Base-by-base conservation (phyloP, 1,140 invertebrate species). In the Lepidurus packardi region DNA sequence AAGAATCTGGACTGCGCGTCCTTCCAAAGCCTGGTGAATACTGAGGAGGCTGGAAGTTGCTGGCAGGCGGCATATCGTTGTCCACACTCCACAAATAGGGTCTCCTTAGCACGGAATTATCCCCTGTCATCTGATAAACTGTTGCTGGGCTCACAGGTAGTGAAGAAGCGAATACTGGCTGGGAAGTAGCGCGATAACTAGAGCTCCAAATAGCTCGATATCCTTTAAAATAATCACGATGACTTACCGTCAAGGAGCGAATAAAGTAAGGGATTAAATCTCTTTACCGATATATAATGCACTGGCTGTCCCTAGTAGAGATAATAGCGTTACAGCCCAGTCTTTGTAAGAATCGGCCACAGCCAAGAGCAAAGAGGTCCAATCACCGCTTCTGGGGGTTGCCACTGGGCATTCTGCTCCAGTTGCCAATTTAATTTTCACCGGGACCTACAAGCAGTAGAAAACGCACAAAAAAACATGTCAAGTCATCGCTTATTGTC, bases 251-350 rank as follows among this genome's bases (percentile, higher is more conserved):
- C 21, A 1, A 78, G 10, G 5, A 16, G 11, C 21, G 21, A 74
- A 16, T 65, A 11, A 65, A 65, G 16, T 42, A 53, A 34, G 9
- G 44, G 34, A 77, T 43, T 13, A 77, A 13, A 42, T 45, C 24
- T 25, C 2, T n/a, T 34, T 78, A 78, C 78, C 78, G 42, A 78
- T 78, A 78, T 78, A 78, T 25, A 78, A 44, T n/a, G 78, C 78
- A 13, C 73, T 74, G 25, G 10, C 65, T n/a, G 78, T 78, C 0
- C 78, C 78, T 13, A 74, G 73, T 21, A 78, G 8, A n/a, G 78
- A 75, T 8, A 78, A 21, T 16, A 78, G n/a, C 43, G 42, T 78
- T n/a, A 78, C 7, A 11, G 78, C 78, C 73, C 78, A 74, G 34
- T 78, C 78, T 74, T 78, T 73, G n/a, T 74, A 73, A 41, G 53